phyloP scores from a whole-genome alignment of 2,888 invertebrate species.

The Nomada flava region DNA sequence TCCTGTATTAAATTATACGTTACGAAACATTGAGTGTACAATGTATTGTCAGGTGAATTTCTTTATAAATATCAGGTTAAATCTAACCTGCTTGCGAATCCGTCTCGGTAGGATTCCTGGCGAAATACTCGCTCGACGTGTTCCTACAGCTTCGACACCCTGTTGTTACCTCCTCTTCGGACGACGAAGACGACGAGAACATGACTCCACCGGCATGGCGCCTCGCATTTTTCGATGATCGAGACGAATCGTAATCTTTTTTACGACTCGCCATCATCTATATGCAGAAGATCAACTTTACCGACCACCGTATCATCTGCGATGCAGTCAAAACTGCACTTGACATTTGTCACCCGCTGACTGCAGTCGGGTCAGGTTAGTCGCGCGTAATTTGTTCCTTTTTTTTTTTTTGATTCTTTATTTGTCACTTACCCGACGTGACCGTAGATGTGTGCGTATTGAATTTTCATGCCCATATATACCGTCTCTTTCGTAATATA shows the following conservation, averaged over 20 bases:
- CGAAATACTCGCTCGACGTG: slow-evolving; percentile 50
- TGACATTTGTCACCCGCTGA: slow-evolving; percentile 68
- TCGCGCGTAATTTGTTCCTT: slow-evolving; percentile 33
- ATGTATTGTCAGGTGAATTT: slow-evolving; percentile 1
- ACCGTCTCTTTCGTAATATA: slow-evolving; percentile 32
- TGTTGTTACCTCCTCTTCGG: slow-evolving; percentile 68
- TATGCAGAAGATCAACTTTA: slow-evolving; percentile 55
- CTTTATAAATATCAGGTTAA: slow-evolving; percentile 32
- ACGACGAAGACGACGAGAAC: slow-evolving; percentile 72
- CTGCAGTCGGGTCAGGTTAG: slow-evolving; percentile 62
- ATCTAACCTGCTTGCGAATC: slow-evolving; percentile 72
- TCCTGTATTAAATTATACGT: slow-evolving; percentile 82
- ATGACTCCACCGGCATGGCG: slow-evolving; percentile 36
- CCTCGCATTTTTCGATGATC: slow-evolving; percentile 42
- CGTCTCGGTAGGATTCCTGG: slow-evolving; percentile 55
- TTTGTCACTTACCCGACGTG: neutral
- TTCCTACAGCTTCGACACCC: slow-evolving; percentile 42
- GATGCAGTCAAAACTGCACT: slow-evolving; percentile 54
- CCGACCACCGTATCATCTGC: slow-evolving; percentile 64
- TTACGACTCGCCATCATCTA: slow-evolving; percentile 71
- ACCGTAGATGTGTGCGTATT: neutral
- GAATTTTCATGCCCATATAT: neutral
- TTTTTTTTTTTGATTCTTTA: slow-evolving; percentile 43
- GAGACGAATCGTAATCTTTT: slow-evolving; percentile 48
- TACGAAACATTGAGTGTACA: slow-evolving; percentile 51